Percentiles rank a stretch among this genome's conserved stretches.
These are phyloP conservation scores for Coracopsis vasa DNA, from an alignment of 2,113 vertebrate species.

Conservation along the genomic window DNA sequence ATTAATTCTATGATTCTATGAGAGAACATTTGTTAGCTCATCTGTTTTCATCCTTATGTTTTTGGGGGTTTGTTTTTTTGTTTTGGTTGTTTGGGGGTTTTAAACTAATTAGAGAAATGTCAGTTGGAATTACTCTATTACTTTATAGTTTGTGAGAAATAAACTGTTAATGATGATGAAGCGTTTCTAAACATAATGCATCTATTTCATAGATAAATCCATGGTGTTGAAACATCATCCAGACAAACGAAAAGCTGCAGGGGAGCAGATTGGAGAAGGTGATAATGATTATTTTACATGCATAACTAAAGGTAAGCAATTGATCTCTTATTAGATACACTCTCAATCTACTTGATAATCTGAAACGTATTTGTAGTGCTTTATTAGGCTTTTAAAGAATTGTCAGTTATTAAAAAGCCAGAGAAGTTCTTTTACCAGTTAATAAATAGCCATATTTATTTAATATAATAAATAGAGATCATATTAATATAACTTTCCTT, in stretches of 20 bases:
- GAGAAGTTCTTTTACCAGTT: not conserved
- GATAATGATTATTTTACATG: constrained; percentile 99
- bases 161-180: not conserved
- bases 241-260: constrained; percentile 97
- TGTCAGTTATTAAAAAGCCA: not conserved
- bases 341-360: not conserved
- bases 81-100: not conserved
- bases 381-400: not conserved
- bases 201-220: constrained; percentile 85
- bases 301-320: constrained; percentile 92
- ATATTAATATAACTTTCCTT: not conserved
- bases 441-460: not conserved
- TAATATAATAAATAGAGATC: not conserved
- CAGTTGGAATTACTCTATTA: not conserved
- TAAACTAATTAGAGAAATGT: not conserved
- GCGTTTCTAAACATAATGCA: not conserved
- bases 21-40: not conserved
- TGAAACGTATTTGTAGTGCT: not conserved
- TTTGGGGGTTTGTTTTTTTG: not conserved
- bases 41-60: not conserved
- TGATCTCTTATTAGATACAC: not conserved
- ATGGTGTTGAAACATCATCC: constrained; percentile 99
- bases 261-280: constrained; percentile 95
- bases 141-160: not conserved
- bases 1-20: not conserved